Percentiles rank a stretch among this genome's conserved stretches.
These are phyloP conservation scores for Drosophila subsilvestris DNA, from an alignment of 2,888 invertebrate species.

Conservation along the genomic window DNA sequence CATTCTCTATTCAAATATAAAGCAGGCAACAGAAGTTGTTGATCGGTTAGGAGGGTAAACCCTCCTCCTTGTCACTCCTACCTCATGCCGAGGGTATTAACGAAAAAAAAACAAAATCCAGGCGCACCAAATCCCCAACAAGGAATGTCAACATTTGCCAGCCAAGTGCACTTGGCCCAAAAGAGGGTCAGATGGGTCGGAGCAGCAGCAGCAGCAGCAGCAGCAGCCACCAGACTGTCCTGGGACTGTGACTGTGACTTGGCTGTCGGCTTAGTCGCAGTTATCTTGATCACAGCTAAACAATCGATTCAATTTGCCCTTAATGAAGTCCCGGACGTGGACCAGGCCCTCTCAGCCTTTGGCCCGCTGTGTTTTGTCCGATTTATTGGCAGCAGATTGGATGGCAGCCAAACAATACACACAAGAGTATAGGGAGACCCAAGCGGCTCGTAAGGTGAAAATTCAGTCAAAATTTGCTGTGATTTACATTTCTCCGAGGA, in stretches of 20 bases:
- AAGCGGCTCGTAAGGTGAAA: neutral
- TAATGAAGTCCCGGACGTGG: constrained; percentile 62
- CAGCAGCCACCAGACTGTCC: constrained; percentile 1
- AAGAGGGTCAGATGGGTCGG: constrained; percentile 14
- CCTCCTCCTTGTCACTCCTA: neutral
- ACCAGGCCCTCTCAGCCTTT: neutral
- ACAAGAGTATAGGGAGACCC: neutral
- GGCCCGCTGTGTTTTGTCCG: neutral
- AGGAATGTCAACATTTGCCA: constrained; percentile 74
- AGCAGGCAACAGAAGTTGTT: too few relatives aligned
- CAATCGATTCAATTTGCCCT: constrained; percentile 75
- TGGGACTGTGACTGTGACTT: constrained; percentile 20
- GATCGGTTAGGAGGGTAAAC: too few relatives aligned
- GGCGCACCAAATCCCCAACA: constrained; percentile 47
- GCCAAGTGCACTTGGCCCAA: constrained; percentile 67
- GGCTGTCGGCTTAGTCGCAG: constrained; percentile 61
- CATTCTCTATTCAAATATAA: too few relatives aligned
- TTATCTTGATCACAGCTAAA: constrained; percentile 66
- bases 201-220: neutral
- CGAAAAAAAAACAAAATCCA: constrained; percentile 67
- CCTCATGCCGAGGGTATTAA: neutral
- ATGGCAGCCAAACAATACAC: constrained; percentile 44
- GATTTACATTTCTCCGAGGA: constrained; percentile 11
- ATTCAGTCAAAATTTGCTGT: neutral
- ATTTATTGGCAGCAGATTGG: constrained; percentile 54